Base-by-base conservation (phyloP, 2,888 invertebrate species). In the Mimumesa dahlbomi region DNA sequence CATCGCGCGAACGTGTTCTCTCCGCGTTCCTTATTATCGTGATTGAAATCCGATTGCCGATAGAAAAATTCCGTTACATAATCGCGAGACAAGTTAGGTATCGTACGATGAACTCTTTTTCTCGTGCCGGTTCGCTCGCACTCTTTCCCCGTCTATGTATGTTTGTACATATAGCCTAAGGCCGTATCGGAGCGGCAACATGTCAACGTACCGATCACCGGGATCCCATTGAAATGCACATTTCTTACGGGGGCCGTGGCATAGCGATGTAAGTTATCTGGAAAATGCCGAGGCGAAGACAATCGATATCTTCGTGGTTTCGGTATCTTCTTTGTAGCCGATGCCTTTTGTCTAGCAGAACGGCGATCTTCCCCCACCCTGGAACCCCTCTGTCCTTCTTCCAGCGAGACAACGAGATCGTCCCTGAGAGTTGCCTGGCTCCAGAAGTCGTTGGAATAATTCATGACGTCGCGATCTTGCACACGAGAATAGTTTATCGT, bases 401-500 rank as follows among this genome's bases (percentile, higher is more conserved):
- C 48, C 66, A 70, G 49, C 70, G 59, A 73, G 77, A 78, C 68
- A 75, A 75, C 71, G 71, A 78, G 70, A 68, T 77, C 78, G 77
- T 68, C 75, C 70, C 73, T 78, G 73, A 78, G 69, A 75, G 66
- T 68, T 63, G 68, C 18, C 58, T 48, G 73, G 65, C 72, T 70
- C 71, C 70, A 71, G 66, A 69, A 72, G 61, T 77, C 75, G 73
- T 78, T 76, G 73, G 82, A 84, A 85, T 85, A 85, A 85, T 84
- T 84, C 85, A 85, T 84, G 84, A 85, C 77, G 79, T 75, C 74
- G 80, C 76, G 79, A 82, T 82, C 75, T 75, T 65, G 61, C 77
- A 77, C 77, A 75, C 79, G 73, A 70, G 81, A 82, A 73, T 75
- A 70, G 73, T 78, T 78, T 75, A 73, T 73, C 75, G 74, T 54